These are phyloP conservation scores for Nowickia ferox DNA, from an alignment of 2,888 invertebrate genomes.

Conservation along the genomic window DNA sequence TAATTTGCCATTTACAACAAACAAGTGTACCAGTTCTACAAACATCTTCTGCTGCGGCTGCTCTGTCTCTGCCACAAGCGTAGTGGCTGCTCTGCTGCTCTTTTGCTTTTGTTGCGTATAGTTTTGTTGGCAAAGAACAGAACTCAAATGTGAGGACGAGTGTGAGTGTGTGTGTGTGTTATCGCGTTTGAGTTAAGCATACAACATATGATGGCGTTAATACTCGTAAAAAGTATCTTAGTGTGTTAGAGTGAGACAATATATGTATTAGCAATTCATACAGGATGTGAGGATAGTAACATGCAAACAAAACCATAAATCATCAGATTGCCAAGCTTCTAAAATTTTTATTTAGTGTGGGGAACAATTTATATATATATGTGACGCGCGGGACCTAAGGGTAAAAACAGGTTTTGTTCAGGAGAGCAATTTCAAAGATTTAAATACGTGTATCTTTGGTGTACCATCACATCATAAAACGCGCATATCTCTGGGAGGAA, in stretches of 20 bases:
- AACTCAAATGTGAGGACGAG: conserved; percentile 47
- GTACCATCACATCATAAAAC: too few species aligned
- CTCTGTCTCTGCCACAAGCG: conserved; percentile 6
- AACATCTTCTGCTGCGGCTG: neutral
- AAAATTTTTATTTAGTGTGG: neutral
- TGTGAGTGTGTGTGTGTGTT: neutral
- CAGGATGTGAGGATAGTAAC: conserved; percentile 36
- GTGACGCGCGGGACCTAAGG: too few species aligned
- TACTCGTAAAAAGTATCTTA: neutral
- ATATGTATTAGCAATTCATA: conserved; percentile 15
- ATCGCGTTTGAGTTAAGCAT: neutral
- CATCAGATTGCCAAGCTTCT: conserved; percentile 47
- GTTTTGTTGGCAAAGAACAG: conserved; percentile 63
- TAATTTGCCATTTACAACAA: conserved; percentile 41
- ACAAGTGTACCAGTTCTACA: conserved; percentile 1
- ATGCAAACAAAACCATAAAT: conserved; percentile 54
- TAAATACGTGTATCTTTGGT: too few species aligned
- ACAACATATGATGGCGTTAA: conserved; percentile 34
- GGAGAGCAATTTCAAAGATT: too few species aligned
- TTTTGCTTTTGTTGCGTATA: conserved; percentile 49
- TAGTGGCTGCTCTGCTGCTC: conserved; percentile 56
- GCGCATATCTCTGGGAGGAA: too few species aligned
- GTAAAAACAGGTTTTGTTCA: too few species aligned
- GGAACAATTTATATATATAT: too few species aligned
- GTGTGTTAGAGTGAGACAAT: conserved; percentile 59